A percentile compares a stretch with the other conserved stretches of the same genome.
phyloP scores from a whole-genome alignment of 2,113 vertebrate genomes.

The Peromyscus polionotus region DNA sequence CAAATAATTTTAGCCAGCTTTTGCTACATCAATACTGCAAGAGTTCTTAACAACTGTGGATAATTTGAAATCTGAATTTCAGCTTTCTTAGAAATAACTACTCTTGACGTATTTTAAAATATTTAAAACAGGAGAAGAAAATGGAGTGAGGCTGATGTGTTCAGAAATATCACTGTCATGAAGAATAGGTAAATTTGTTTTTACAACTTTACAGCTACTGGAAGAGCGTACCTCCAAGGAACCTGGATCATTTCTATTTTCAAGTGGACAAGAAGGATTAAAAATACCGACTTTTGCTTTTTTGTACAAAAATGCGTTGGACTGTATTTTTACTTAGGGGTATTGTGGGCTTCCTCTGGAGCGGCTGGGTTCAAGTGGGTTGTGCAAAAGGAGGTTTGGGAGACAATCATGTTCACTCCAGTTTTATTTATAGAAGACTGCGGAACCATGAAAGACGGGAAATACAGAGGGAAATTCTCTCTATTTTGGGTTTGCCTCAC shows the following conservation, averaged over 20 bases:
- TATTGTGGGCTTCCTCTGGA: constrained; percentile 93
- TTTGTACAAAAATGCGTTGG: constrained; percentile 91
- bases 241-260: constrained; percentile 71
- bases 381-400: constrained; percentile 92
- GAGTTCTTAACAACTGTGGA: constrained; percentile 88
- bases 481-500: constrained; percentile 98
- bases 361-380: constrained; percentile 92
- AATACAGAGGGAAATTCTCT: constrained; percentile 99
- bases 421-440: constrained; percentile 99
- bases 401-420: constrained; percentile 99
- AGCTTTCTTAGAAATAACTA: constrained; percentile 89
- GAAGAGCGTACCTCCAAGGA: constrained; percentile 85
- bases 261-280: constrained; percentile 78
- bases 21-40: constrained; percentile 88
- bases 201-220: constrained; percentile 81
- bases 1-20: constrained; percentile 85
- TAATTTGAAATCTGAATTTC: constrained; percentile 89
- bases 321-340: constrained; percentile 88
- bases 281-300: constrained; percentile 83
- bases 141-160: constrained; percentile 84
- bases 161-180: constrained; percentile 89
- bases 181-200: constrained; percentile 89
- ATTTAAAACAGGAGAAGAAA: constrained; percentile 87
- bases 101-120: constrained; percentile 86
- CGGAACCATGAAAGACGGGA: constrained; percentile 98